A percentile compares a stretch with the other conserved stretches of the same genome.
phyloP scores from a whole-genome alignment of 2,113 vertebrate genomes.

The Zingel zingel region DNA sequence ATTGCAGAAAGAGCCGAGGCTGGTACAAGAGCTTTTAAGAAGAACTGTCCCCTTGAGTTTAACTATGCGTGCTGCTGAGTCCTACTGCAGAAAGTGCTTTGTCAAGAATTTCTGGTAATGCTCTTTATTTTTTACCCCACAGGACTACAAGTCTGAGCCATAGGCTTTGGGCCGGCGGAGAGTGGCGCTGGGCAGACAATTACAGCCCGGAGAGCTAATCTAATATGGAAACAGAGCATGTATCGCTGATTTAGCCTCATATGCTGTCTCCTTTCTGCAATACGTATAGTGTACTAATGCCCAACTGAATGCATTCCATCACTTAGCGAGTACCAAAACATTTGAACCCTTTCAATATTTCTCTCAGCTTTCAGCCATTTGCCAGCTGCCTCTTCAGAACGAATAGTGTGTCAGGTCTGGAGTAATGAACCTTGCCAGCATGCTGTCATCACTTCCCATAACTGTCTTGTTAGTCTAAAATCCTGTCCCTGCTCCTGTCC shows the following conservation, averaged over 20 bases:
- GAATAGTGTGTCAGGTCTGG: conserved; percentile 26
- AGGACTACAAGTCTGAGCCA: conserved; percentile 53
- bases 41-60: conserved; percentile 80
- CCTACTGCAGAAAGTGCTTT: conserved; percentile 74
- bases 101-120: conserved; percentile 76
- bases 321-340: conserved; percentile 8
- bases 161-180: conserved; percentile 30
- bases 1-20: conserved; percentile 69
- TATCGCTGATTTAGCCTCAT: background rate
- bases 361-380: conserved; percentile 19
- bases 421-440: conserved; percentile 51
- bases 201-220: conserved; percentile 40
- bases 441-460: conserved; percentile 66
- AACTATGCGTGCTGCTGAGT: conserved; percentile 72
- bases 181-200: conserved; percentile 22
- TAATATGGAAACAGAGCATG: conserved; percentile 31
- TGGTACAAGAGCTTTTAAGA: conserved; percentile 76
- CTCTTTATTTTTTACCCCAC: conserved; percentile 56
- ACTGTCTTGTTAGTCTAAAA: conserved; percentile 62
- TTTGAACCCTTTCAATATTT: conserved; percentile 30
- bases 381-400: conserved; percentile 31
- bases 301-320: conserved; percentile 16
- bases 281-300: background rate
- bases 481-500: conserved; percentile 25
- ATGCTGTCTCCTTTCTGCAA: background rate